phyloP scores from a whole-genome alignment of 2,888 invertebrate genomes.

The Drosophila neotestacea region DNA sequence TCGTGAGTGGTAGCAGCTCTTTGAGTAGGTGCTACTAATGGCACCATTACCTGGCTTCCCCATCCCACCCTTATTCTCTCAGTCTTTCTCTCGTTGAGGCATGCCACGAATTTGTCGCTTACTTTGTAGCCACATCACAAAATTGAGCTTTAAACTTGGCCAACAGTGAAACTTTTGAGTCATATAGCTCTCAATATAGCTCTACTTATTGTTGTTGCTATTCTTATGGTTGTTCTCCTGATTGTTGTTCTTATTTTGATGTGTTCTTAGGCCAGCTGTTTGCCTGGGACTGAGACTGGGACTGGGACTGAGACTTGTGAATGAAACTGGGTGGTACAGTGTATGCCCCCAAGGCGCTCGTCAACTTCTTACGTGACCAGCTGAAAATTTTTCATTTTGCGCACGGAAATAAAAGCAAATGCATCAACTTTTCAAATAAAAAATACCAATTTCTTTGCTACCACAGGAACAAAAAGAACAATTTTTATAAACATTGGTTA shows the following conservation, averaged over 20 bases:
- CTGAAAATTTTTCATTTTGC: slow-evolving; percentile 63
- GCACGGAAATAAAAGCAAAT: slow-evolving; percentile 62
- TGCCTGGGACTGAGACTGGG: slow-evolving; percentile 1
- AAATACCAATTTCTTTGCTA: slow-evolving; percentile 57
- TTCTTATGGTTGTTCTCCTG: slow-evolving; percentile 16
- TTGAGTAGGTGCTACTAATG: slow-evolving; percentile 75
- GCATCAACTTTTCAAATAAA: slow-evolving; percentile 76
- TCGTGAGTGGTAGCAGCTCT: slow-evolving; percentile 30
- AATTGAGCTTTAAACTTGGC: slow-evolving; percentile 66
- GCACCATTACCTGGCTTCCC: slow-evolving; percentile 65
- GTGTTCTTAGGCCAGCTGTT: slow-evolving; percentile 62
- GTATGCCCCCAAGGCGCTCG: slow-evolving; percentile 18
- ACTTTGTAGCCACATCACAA: slow-evolving; percentile 60
- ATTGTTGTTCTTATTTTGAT: slow-evolving; percentile 46
- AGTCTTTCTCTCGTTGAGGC: not conserved
- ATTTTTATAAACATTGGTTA: slow-evolving; percentile 50
- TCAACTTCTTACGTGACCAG: slow-evolving; percentile 69
- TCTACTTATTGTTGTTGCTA: slow-evolving; percentile 45
- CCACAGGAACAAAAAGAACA: slow-evolving; percentile 42
- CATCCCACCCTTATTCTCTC: not conserved
- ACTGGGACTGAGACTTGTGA: not conserved
- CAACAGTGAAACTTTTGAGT: slow-evolving; percentile 60
- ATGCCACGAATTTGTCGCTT: slow-evolving; percentile 40
- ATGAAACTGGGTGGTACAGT: not conserved
- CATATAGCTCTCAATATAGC: slow-evolving; percentile 67